A percentile compares a stretch with the other conserved stretches of the same genome.
Evolutionary conservation across 2,113 vertebrate species (phyloP).

Genomic region (Channa argus): DNA sequence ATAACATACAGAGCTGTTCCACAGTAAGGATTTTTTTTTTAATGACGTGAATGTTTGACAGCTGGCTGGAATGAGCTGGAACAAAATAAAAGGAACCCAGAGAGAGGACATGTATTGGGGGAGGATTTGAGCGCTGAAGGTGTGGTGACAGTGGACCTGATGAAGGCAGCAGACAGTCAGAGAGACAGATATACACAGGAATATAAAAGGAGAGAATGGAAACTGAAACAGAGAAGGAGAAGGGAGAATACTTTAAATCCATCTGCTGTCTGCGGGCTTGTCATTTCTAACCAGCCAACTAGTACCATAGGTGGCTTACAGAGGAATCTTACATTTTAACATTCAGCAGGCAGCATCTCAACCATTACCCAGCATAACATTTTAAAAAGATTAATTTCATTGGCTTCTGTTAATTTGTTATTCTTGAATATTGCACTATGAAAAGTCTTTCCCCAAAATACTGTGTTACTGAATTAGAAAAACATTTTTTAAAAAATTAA

Average conservation of each 20-base stretch:
- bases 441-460: too few relatives aligned
- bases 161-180: conserved; percentile 34
- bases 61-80: conserved; percentile 38
- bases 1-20: conserved; percentile 10
- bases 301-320: conserved; percentile 36
- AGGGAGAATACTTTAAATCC: conserved; percentile 44
- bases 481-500: too few relatives aligned
- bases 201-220: conserved; percentile 41
- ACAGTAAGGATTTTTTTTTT: conserved; percentile 32
- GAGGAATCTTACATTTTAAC: conserved; percentile 48
- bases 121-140: conserved; percentile 45
- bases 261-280: conserved; percentile 49
- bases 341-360: conserved; percentile 43
- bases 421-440: too few relatives aligned
- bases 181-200: conserved; percentile 33
- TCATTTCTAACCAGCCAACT: conserved; percentile 62
- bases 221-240: conserved; percentile 23
- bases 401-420: conserved; percentile 26
- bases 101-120: conserved; percentile 30
- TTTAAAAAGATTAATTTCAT: conserved; percentile 53
- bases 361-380: conserved; percentile 37
- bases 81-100: conserved; percentile 28
- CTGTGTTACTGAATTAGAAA: neutral
- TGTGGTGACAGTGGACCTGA: conserved; percentile 38
- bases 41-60: conserved; percentile 39